Conservation (phyloP, 2,888 invertebrate genomes). For the Drosophila acutilabella region DNA sequence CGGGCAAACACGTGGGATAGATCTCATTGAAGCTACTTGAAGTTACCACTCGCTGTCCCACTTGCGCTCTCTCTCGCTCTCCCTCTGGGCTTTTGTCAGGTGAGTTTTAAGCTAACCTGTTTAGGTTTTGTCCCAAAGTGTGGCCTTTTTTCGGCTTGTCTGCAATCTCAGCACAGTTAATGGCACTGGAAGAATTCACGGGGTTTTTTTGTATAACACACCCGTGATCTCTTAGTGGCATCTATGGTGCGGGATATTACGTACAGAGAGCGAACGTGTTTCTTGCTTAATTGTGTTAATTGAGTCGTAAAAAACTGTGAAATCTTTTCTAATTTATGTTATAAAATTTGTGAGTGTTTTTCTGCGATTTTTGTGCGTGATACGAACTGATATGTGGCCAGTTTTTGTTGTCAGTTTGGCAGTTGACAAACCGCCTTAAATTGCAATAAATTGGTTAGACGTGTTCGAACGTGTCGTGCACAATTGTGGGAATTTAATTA, state of each 20-base stretch:
- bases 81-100: not conserved
- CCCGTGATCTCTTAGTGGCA: slow-evolving; percentile 86
- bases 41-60: not conserved
- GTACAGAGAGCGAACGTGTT: slow-evolving; percentile 15
- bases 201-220: slow-evolving; percentile 84
- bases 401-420: slow-evolving; percentile 42
- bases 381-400: slow-evolving; percentile 26
- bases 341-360: not conserved
- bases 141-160: slow-evolving; percentile 9
- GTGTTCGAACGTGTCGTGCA: slow-evolving; percentile 24
- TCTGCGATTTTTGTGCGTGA: slow-evolving; percentile 46
- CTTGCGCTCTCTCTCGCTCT: no score
- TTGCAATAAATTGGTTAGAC: slow-evolving; percentile 64
- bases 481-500: slow-evolving; percentile 54
- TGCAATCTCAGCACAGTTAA: slow-evolving; percentile 86
- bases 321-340: slow-evolving; percentile 20
- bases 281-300: slow-evolving; percentile 61
- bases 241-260: slow-evolving; percentile 85
- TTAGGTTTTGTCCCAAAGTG: slow-evolving; percentile 23
- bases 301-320: slow-evolving; percentile 48
- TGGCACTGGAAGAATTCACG: slow-evolving; percentile 90
- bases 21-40: slow-evolving; percentile 22
- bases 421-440: slow-evolving; percentile 55
- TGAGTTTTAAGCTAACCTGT: slow-evolving; percentile 17
- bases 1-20: slow-evolving; percentile 27